Evolutionary conservation across 2,797 vertebrate species (phyloP).

Genomic region (Fringilla coelebs): DNA sequence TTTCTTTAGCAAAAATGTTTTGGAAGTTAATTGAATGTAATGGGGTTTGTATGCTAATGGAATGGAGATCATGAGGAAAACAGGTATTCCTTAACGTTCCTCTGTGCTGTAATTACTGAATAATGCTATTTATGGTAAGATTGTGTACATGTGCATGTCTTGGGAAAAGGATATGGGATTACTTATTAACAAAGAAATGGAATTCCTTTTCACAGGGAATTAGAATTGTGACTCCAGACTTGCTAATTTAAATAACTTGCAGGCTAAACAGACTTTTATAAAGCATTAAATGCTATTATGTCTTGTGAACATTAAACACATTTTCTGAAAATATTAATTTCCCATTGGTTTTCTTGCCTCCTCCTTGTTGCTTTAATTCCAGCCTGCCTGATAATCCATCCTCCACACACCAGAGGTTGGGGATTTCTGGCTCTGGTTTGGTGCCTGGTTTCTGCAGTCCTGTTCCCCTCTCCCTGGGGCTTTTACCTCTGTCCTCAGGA

Average conservation of each 20-base stretch:
- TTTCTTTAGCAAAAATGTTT: neutral
- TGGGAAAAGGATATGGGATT: neutral
- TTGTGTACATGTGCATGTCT: neutral
- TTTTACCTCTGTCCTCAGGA: neutral
- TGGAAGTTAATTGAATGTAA: neutral
- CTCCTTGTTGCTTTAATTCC: neutral
- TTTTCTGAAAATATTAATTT: slow-evolving; percentile 35
- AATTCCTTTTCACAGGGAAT: slow-evolving; percentile 28
- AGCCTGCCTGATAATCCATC: neutral
- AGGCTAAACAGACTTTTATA: slow-evolving; percentile 5
- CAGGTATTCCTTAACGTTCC: neutral
- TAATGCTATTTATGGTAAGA: neutral
- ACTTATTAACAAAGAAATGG: slow-evolving; percentile 10
- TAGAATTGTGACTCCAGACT: slow-evolving; percentile 12
- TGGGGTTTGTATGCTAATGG: neutral
- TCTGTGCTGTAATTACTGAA: neutral
- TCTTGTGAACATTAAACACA: neutral
- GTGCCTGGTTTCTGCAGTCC: neutral
- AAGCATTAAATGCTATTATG: slow-evolving; percentile 22
- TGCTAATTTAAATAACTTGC: slow-evolving; percentile 31
- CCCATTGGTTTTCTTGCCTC: neutral
- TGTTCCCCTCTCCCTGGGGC: neutral
- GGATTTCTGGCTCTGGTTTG: neutral
- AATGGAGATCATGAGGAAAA: neutral
- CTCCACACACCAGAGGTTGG: neutral